These are phyloP conservation scores for Mactromeris polynyma DNA, from an alignment of 2,888 invertebrate genomes.

Conservation along the genomic window DNA sequence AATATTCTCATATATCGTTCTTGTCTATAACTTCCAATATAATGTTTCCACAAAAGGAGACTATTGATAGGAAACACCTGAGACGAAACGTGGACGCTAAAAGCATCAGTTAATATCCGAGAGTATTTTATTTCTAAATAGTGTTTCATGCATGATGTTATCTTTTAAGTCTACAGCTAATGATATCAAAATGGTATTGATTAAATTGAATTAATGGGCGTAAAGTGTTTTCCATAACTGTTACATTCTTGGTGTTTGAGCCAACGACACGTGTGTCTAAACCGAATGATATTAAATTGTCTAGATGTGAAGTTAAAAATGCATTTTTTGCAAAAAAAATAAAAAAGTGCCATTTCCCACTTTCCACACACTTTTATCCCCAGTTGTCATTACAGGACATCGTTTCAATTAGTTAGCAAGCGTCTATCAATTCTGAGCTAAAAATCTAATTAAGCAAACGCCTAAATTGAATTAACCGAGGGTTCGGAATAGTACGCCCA, in stretches of 20 bases:
- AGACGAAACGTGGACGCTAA: background rate
- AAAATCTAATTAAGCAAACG: background rate
- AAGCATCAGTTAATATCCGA: background rate
- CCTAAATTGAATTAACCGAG: conserved; percentile 7
- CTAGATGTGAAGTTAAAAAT: background rate
- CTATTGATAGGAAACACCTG: background rate
- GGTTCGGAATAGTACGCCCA: background rate
- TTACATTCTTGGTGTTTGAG: background rate
- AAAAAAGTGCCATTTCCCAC: background rate
- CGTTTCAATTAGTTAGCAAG: background rate
- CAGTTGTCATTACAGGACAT: background rate
- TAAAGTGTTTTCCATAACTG: conserved; percentile 1
- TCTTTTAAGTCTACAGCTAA: background rate
- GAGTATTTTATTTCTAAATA: conserved; percentile 10
- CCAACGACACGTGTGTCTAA: background rate
- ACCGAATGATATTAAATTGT: background rate
- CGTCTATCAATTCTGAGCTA: background rate
- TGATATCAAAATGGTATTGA: conserved; percentile 22
- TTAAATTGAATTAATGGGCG: background rate
- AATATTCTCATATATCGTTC: conserved; percentile 9
- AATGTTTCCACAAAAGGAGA: background rate
- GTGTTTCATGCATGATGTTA: background rate
- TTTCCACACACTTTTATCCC: background rate
- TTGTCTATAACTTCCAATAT: background rate
- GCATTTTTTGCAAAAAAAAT: background rate